Base-by-base conservation (phyloP, 2,113 vertebrate species). In the Mionectes macconnelli region DNA sequence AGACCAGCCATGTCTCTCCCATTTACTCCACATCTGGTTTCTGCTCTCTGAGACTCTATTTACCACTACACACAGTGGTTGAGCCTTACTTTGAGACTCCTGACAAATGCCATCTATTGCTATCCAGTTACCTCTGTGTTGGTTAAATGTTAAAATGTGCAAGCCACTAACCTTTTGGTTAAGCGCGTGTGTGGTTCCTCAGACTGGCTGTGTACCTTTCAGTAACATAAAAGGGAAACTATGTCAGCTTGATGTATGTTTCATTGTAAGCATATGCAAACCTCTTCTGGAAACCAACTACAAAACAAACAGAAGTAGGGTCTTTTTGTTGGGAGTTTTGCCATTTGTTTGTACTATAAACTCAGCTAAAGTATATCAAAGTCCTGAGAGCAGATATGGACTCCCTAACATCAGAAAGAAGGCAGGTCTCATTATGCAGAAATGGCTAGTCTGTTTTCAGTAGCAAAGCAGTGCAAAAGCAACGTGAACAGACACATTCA, bases 151-250 rank as follows among this genome's bases (percentile, higher is more conserved):
- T 59, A 74, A 86, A 89, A 63, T 0, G 0, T 25, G 25, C 39
- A 87, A 84, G 35, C 16, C 39, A 30, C 42, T 62, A 63, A 68
- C 14, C 6, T 47, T 78, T 55, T 63, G 44, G 24, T 57, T 73
- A 24, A 76, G 37, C n/a, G 66, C 0, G 0, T 16, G 7, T 33
- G 47, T 62, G 14, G 9, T 50, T 89, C 62, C 40, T 63, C 44
- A 33, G 23, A 10, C 5, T 84, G 37, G 22, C n/a, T 53, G 23
- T 19, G 11, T 53, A 24, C 24, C 62, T 70, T 83, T 56, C 49
- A 76, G 33, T 31, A 63, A 50, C 0, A 0, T 31, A 9, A 82
- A 82, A 90, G 4, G 20, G 47, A 78, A 90, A 66, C 22, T 7
- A 12, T 8, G 8, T 9, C 78, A 74, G 24, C 37, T 24, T 56